These are phyloP conservation scores for Ormia ochracea DNA, from an alignment of 2,888 invertebrate species.

Conservation along the genomic window DNA sequence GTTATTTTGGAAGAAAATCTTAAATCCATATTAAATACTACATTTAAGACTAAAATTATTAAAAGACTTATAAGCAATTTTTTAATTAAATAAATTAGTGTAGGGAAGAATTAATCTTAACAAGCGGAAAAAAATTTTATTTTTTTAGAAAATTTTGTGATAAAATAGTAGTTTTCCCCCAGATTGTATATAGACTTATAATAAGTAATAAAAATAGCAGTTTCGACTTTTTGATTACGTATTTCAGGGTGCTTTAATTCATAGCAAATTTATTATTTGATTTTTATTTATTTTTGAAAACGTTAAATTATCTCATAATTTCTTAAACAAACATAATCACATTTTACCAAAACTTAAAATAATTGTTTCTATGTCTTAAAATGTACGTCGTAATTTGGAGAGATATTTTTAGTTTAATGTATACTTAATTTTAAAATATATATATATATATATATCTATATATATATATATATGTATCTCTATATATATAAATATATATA, in stretches of 20 bases:
- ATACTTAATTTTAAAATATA: constrained; percentile 7
- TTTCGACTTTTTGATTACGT: constrained; percentile 52
- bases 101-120: too few species aligned
- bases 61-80: too few species aligned
- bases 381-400: constrained; percentile 40
- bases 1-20: too few species aligned
- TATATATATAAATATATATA: constrained; percentile 14
- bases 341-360: constrained; percentile 60
- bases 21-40: too few species aligned
- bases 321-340: constrained; percentile 61
- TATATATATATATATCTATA: constrained; percentile 7
- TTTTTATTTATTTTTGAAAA: constrained; percentile 57
- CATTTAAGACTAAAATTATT: too few species aligned
- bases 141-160: too few species aligned
- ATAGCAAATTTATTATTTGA: constrained; percentile 56
- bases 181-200: background rate
- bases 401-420: constrained; percentile 4
- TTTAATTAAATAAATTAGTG: too few species aligned
- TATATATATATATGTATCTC: constrained; percentile 8
- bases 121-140: too few species aligned
- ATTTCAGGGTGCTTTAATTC: constrained; percentile 57
- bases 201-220: constrained; percentile 14
- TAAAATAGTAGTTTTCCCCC: too few species aligned
- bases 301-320: constrained; percentile 35
- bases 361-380: constrained; percentile 59